Evolutionary conservation across 2,113 vertebrate genomes (phyloP).

Genomic region (Myiopsitta monachus): DNA sequence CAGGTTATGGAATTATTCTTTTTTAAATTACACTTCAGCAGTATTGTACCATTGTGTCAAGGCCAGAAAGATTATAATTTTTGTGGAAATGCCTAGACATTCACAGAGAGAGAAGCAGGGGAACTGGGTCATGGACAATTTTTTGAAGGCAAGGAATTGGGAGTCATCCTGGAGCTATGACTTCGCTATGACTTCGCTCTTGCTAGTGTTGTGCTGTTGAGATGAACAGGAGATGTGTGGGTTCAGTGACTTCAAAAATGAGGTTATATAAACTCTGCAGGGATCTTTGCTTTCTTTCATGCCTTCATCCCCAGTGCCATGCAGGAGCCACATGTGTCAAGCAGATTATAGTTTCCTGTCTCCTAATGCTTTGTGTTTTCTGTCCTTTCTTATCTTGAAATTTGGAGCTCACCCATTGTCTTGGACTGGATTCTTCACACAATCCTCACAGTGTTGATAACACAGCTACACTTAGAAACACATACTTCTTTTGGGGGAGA

Average conservation of each 20-base stretch:
- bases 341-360: background rate
- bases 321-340: background rate
- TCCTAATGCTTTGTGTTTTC: background rate
- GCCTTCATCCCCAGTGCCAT: background rate
- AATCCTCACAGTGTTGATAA: background rate
- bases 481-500: background rate
- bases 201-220: background rate
- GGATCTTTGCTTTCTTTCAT: background rate
- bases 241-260: background rate
- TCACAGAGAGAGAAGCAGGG: rapidly evolving
- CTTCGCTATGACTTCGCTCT: background rate
- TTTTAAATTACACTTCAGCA: background rate
- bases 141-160: background rate
- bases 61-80: background rate
- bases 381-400: background rate
- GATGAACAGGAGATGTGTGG: background rate
- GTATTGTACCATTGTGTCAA: background rate
- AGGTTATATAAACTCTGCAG: background rate
- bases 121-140: background rate
- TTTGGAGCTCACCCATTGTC: background rate
- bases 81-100: background rate
- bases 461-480: background rate
- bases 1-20: background rate
- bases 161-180: background rate
- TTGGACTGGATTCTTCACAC: background rate